Conservation (phyloP, 2,797 vertebrate genomes). For the Onychomys torridus region DNA sequence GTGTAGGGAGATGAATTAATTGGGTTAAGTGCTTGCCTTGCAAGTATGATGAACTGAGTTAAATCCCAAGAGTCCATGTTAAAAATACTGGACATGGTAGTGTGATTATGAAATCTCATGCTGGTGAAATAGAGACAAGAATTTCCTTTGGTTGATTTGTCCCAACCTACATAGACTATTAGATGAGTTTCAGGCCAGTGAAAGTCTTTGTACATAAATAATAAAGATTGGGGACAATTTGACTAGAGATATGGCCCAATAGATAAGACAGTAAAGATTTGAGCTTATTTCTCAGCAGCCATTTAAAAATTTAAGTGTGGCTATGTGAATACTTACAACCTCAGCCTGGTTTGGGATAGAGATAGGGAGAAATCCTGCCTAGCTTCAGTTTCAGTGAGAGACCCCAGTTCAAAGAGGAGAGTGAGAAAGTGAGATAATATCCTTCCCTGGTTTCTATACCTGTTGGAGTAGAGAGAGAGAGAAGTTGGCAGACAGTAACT, state of each 20-base stretch:
- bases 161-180: background rate
- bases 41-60: background rate
- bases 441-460: background rate
- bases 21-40: background rate
- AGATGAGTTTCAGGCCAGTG: background rate
- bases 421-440: background rate
- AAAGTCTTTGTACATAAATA: background rate
- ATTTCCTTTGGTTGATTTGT: background rate
- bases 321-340: background rate
- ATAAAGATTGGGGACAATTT: background rate
- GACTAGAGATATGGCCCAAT: background rate
- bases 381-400: background rate
- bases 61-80: background rate
- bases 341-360: background rate
- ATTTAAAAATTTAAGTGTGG: background rate
- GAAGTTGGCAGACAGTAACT: background rate
- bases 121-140: too few relatives aligned
- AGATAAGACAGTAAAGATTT: background rate
- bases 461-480: too few relatives aligned
- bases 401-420: background rate
- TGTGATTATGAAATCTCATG: background rate
- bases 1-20: background rate
- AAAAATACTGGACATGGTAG: background rate
- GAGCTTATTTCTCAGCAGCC: background rate
- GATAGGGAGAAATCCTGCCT: background rate